Evolutionary conservation across 2,888 invertebrate species (phyloP), one percentile per base, ranked within the genome.

Genomic region (Flexamia atlantica): DNA sequence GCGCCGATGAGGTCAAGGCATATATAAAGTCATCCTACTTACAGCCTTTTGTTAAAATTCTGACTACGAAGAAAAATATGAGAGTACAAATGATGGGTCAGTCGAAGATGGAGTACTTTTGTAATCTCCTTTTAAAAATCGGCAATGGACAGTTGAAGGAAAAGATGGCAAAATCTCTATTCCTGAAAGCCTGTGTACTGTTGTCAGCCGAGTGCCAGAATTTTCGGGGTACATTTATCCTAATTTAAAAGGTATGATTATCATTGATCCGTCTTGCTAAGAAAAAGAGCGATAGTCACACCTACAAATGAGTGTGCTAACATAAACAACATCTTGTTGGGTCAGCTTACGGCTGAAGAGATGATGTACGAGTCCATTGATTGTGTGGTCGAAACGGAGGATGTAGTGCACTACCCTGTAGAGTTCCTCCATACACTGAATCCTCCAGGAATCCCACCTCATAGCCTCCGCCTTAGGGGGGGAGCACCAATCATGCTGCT

Each of bases 1-100:
- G 0, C 88, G 91, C 57, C 87, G 88, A 83, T 90, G 90, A 42
- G 92, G 92, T 0, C 87, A 89, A n/a, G 92, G 92, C 88, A 68
- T 88, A 87, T 81, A 70, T 87, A n/a, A 87, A 87, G 83, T 64
- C 68, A 53, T 87, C 86, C 9, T 25, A 20, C 40, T 60, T 88
- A 42, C 87, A 86, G 86, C n/a, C n/a, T n/a, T n/a, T 12, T 50
- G 42, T 32, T 53, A 85, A 85, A 46, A 46, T 17, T 46, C 12
- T 46, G 12, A 9, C 46, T 46, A 7, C 17, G 2, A 46, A 46
- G 2, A 46, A 12, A 12, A 46, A 46, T 17, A 46, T 46, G 84
- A 85, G 86, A 32, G 84, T 86, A 40, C 84, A 86, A 79, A 53
- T 86, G 7, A 68, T 84, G 74, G 82, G 85, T 32, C 84, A 86